phyloP scores from a whole-genome alignment of 2,797 vertebrate genomes.

The Sebastes diaconus region DNA sequence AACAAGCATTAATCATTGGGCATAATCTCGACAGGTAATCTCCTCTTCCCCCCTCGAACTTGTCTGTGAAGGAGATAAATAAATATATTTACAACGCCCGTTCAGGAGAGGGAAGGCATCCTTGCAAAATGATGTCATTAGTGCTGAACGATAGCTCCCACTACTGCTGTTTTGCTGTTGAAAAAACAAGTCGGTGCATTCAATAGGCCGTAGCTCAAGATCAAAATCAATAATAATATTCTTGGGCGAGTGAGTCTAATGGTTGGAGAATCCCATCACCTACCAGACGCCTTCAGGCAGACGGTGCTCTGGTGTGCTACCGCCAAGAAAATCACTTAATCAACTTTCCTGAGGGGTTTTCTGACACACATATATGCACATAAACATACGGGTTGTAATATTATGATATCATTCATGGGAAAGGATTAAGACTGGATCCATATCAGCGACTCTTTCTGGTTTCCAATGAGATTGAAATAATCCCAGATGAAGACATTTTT shows the following conservation, averaged over 20 bases:
- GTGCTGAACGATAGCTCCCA: conserved; percentile 66
- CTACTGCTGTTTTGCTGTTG: conserved; percentile 61
- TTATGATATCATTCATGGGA: not conserved
- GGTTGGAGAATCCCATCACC: conserved; percentile 64
- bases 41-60: conserved; percentile 62
- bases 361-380: not conserved
- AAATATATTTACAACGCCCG: conserved; percentile 66
- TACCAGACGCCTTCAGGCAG: conserved; percentile 34
- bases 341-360: conserved; percentile 30
- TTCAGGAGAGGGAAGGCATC: conserved; percentile 52
- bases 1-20: conserved; percentile 72
- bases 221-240: conserved; percentile 81
- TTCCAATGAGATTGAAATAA: conserved; percentile 29
- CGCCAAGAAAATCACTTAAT: conserved; percentile 50
- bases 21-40: conserved; percentile 76
- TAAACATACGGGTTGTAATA: not conserved
- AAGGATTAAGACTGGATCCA: conserved; percentile 12
- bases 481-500: conserved; percentile 9
- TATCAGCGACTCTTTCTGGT: not conserved
- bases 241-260: conserved; percentile 62
- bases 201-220: conserved; percentile 67
- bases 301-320: conserved; percentile 4
- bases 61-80: conserved; percentile 61
- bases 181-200: conserved; percentile 58
- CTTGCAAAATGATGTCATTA: conserved; percentile 71